Evolutionary conservation across 2,888 invertebrate species (phyloP).

Genomic region (Drosophila multiciliata): DNA sequence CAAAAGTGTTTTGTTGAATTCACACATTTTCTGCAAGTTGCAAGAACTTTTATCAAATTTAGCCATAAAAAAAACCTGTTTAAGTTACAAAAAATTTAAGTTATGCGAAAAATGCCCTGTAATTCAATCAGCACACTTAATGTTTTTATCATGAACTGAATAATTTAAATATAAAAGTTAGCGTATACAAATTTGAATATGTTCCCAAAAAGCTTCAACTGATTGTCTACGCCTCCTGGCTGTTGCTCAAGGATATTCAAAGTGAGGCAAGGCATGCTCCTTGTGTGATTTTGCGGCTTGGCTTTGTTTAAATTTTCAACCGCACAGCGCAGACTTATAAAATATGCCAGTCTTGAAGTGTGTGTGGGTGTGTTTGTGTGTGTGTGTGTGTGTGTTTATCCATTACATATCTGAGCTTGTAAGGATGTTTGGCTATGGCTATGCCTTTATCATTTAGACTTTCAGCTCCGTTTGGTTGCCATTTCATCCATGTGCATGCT

Average conservation of each 20-base stretch:
- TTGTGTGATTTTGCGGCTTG: constrained; percentile 60
- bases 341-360: constrained; percentile 61
- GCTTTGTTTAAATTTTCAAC: constrained; percentile 74
- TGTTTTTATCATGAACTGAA: background rate
- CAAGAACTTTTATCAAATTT: background rate
- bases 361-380: constrained; percentile 17
- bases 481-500: constrained; percentile 63
- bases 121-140: background rate
- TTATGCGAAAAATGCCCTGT: background rate
- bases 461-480: constrained; percentile 65
- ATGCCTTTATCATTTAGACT: constrained; percentile 56
- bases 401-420: constrained; percentile 58
- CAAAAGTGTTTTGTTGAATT: background rate
- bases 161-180: constrained; percentile 15
- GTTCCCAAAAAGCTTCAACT: constrained; percentile 3
- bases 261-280: constrained; percentile 39
- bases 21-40: background rate
- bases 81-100: background rate
- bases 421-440: constrained; percentile 34
- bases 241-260: constrained; percentile 54
- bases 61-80: background rate
- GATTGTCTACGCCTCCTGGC: constrained; percentile 18
- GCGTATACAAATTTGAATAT: constrained; percentile 40
- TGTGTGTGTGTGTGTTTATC: constrained; percentile 42
- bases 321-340: constrained; percentile 58